These are phyloP conservation scores for Shinisaurus crocodilurus DNA, from an alignment of 2,113 vertebrate genomes.

Conservation along the genomic window DNA sequence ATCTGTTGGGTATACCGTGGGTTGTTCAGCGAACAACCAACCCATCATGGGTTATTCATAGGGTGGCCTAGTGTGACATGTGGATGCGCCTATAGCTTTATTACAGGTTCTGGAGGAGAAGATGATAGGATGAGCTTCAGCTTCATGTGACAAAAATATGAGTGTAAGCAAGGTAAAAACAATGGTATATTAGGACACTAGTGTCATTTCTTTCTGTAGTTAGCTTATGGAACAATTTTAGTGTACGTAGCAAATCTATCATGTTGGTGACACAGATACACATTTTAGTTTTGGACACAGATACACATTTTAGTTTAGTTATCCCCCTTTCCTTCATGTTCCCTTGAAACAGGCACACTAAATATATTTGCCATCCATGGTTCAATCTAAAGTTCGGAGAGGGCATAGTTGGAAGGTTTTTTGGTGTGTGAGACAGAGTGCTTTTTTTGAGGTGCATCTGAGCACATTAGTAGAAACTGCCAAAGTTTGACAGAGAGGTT, in stretches of 20 bases:
- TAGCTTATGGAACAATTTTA: not conserved
- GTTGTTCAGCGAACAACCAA: no score
- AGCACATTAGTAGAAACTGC: not conserved
- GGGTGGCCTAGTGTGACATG: no score
- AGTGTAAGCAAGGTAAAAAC: not conserved
- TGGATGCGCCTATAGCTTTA: not conserved
- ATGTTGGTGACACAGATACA: not conserved
- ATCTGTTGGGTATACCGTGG: no score
- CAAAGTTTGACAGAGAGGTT: conserved; percentile 7
- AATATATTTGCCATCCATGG: not conserved
- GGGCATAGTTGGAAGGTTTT: not conserved
- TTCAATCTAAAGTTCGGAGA: not conserved
- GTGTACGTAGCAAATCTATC: not conserved
- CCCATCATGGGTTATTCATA: no score
- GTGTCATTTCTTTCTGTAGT: not conserved
- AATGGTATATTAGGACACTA: not conserved
- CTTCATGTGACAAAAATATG: not conserved
- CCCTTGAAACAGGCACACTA: no score
- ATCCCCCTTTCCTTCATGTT: not conserved
- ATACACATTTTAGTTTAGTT: not conserved
- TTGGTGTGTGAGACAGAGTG: not conserved
- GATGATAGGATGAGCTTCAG: not conserved
- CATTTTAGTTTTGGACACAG: not conserved
- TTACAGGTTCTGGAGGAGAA: not conserved
- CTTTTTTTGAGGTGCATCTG: conserved; percentile 15